Evolutionary conservation across 2,888 invertebrate genomes (phyloP).

Genomic region (Ypsolopha sequella): DNA sequence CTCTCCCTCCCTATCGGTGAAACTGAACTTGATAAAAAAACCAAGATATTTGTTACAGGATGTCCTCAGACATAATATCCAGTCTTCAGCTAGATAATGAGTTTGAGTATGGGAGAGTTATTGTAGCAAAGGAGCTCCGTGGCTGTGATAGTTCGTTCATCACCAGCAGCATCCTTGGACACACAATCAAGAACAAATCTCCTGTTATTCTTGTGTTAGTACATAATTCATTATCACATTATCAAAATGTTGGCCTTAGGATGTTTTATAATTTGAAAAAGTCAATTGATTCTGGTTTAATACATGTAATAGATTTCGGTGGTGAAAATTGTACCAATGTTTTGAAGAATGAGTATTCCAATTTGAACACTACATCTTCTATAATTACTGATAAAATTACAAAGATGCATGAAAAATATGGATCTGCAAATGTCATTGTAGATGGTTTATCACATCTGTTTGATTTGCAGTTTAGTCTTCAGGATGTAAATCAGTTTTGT

Average conservation of each 20-base stretch:
- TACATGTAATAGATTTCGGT: slow-evolving; percentile 40
- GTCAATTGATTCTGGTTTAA: slow-evolving; percentile 38
- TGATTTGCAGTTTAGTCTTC: slow-evolving; percentile 71
- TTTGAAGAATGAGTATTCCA: slow-evolving; percentile 22
- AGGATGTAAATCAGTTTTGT: slow-evolving; percentile 61
- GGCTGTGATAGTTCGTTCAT: slow-evolving; percentile 81
- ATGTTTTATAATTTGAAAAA: slow-evolving; percentile 78
- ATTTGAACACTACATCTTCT: slow-evolving; percentile 47
- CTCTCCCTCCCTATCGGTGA: neutral
- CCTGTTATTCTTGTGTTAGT: slow-evolving; percentile 74
- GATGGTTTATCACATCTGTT: slow-evolving; percentile 81
- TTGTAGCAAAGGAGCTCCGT: slow-evolving; percentile 78
- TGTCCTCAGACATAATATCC: slow-evolving; percentile 74
- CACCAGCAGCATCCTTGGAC: slow-evolving; percentile 74
- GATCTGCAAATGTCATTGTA: slow-evolving; percentile 71
- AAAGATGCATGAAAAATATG: slow-evolving; percentile 34
- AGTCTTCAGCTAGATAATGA: slow-evolving; percentile 75
- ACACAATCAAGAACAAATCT: slow-evolving; percentile 71
- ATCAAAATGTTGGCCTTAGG: slow-evolving; percentile 79
- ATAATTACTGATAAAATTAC: slow-evolving; percentile 45
- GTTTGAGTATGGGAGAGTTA: slow-evolving; percentile 61
- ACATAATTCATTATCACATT: slow-evolving; percentile 80
- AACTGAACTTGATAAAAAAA: neutral
- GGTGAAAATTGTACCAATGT: slow-evolving; percentile 28
- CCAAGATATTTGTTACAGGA: slow-evolving; percentile 31